Conservation (phyloP, 2,888 invertebrate genomes). For the Eupithecia insigniata region DNA sequence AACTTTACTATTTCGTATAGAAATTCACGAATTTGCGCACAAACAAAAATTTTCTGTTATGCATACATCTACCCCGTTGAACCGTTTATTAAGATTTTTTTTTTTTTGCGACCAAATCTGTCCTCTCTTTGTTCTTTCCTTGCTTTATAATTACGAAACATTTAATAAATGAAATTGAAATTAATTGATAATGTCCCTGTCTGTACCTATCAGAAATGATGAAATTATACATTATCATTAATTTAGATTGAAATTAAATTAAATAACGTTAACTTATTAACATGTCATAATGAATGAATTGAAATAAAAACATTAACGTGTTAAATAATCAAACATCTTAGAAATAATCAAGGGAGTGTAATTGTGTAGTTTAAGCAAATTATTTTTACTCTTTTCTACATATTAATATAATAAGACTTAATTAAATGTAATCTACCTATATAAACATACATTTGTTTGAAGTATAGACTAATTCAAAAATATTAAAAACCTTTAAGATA, state of each 20-base stretch:
- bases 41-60: not conserved
- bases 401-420: not conserved
- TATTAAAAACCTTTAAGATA: not conserved
- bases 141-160: not conserved
- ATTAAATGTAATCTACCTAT: not conserved
- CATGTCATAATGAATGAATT: not conserved
- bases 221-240: not conserved
- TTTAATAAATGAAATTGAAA: not conserved
- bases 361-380: not conserved
- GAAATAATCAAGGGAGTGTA: not conserved
- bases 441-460: not conserved
- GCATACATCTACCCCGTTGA: not conserved
- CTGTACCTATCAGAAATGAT: not conserved
- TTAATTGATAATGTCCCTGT: not conserved
- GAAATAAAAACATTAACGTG: not conserved
- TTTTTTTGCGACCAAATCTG: not conserved
- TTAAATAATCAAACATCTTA: too few species aligned
- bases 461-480: not conserved
- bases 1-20: not conserved
- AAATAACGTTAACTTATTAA: too few species aligned
- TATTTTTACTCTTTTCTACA: not conserved
- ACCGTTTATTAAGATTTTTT: not conserved
- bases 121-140: not conserved
- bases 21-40: not conserved
- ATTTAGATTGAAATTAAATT: too few species aligned